These are phyloP conservation scores for Plumapathes pennacea DNA, from an alignment of 92 coral and sea anemone species.

Conservation along the genomic window DNA sequence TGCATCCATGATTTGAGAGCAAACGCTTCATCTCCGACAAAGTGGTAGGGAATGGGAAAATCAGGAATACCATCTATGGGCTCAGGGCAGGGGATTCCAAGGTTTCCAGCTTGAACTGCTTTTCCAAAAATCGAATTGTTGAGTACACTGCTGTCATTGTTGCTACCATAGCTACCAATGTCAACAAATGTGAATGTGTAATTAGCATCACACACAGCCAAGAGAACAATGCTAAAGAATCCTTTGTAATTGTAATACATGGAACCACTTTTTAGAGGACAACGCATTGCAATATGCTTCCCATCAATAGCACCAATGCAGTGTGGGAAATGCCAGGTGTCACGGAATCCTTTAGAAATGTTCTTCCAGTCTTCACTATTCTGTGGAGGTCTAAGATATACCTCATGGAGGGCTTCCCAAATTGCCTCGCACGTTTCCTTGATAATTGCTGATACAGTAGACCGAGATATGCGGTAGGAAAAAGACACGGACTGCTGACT, in stretches of 20 bases:
- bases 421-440: conserved; percentile 49
- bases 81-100: conserved; percentile 20
- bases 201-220: conserved; percentile 48
- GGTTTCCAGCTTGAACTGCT: conserved; percentile 23
- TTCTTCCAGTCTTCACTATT: conserved; percentile 13
- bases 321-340: conserved; percentile 59
- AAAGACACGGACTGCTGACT: conserved; percentile 46
- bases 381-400: conserved; percentile 44
- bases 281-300: conserved; percentile 48
- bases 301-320: conserved; percentile 57
- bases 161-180: conserved; percentile 45
- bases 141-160: conserved; percentile 48
- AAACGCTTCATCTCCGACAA: conserved; percentile 58
- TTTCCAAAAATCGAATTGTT: conserved; percentile 11
- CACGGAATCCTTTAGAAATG: conserved; percentile 30
- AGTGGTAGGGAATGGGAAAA: conserved; percentile 28
- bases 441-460: conserved; percentile 42
- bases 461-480: conserved; percentile 12
- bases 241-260: conserved; percentile 58
- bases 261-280: conserved; percentile 48
- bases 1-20: conserved; percentile 36
- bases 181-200: conserved; percentile 31
- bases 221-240: conserved; percentile 37
- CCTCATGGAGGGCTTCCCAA: conserved; percentile 40
- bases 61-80: conserved; percentile 12